These are phyloP conservation scores for Pelochelys cantorii DNA, from an alignment of 2,797 vertebrate genomes.

Conservation along the genomic window DNA sequence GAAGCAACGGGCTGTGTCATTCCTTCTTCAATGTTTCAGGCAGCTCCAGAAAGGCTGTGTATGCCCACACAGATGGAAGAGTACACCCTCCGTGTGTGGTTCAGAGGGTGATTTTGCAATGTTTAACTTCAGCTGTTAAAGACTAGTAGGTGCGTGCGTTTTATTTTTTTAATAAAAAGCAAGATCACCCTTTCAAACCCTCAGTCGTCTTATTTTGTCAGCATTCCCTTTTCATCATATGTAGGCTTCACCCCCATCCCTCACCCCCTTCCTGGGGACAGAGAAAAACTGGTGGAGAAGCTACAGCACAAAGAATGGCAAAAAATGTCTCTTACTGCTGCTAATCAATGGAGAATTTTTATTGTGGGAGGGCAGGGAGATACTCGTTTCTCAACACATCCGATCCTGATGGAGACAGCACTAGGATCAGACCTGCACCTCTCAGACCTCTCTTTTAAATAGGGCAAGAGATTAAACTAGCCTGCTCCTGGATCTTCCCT, in stretches of 20 bases:
- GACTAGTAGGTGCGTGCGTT: neutral
- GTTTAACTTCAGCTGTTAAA: neutral
- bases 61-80: neutral
- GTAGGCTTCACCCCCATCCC: rapidly evolving
- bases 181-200: neutral
- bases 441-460: neutral
- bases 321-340: neutral
- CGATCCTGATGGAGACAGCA: neutral
- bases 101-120: rapidly evolving
- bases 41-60: neutral
- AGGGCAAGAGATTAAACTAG: neutral
- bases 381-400: neutral
- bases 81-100: neutral
- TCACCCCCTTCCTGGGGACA: neutral
- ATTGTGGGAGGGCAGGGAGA: neutral
- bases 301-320: neutral
- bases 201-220: rapidly evolving
- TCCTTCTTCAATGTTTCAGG: neutral
- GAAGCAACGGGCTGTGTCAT: neutral
- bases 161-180: rapidly evolving
- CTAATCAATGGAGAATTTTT: neutral
- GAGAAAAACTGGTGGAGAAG: neutral
- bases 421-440: neutral
- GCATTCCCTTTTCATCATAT: neutral
- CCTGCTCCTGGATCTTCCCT: neutral